Evolutionary conservation across 2,888 invertebrate species (phyloP), one percentile per base, ranked within the genome.

Genomic region (Agriopis marginaria): DNA sequence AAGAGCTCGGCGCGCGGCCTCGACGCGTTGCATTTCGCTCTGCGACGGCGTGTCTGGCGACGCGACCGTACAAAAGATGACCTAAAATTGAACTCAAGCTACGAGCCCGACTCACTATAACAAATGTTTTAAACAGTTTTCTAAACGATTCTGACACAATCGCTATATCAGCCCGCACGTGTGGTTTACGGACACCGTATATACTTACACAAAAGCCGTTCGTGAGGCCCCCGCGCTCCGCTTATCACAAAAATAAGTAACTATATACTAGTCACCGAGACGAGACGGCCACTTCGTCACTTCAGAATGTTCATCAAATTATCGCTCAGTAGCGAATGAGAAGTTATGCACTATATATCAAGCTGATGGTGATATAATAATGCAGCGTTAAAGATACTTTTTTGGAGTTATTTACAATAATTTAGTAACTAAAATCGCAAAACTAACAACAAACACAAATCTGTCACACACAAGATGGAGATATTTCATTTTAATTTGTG

Each of bases 401-500:
- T 88, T 83, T 75, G 77, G 71, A 75, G 79, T 81, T 81, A 86
- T 87, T 86, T 87, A 85, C 77, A 82, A 81, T 88, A 85, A 90
- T 86, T 89, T 88, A 79, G 79, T 80, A 80, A 83, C 77, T 85
- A 90, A 90, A 89, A 85, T 85, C 88, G 87, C 83, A 88, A 92
- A 89, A 91, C 85, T 88, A 91, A 90, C 92, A 94, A 94, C 94
- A 94, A 94, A 94, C 94, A 94, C 94, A 95, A 95, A 95, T 95
- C 95, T 95, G 95, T 92, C 95, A 95, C 90, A 92, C 74, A 76
- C 94, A 95, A 95, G 94, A 95, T 95, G 95, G 95, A 95, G 95
- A 95, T 95, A 95, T 93, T 95, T 93, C 91, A 92, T 88, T 87
- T 84, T 92, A 94, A 92, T 95, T 94, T 87, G 77, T 83, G 82